phyloP scores from a whole-genome alignment of 2,888 invertebrate species.

The Ochropacha duplaris region DNA sequence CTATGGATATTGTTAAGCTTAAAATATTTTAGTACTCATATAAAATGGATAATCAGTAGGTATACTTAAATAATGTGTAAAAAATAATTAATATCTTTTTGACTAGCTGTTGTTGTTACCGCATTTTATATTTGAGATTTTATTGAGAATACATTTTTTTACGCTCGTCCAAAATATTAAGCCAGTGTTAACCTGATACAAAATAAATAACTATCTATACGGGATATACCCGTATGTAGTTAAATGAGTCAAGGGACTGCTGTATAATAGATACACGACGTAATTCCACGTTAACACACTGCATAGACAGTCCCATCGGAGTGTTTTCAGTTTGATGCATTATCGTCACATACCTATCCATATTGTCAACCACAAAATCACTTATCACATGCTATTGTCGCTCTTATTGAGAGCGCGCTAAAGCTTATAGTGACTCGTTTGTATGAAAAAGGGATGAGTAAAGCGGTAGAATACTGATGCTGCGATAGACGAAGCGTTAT shows the following conservation, averaged over 20 bases:
- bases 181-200: background rate
- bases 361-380: constrained; percentile 6
- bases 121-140: too few species aligned
- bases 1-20: constrained; percentile 7
- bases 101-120: too few species aligned
- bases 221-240: background rate
- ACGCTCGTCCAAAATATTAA: background rate
- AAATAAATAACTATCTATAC: background rate
- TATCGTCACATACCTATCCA: constrained; percentile 21
- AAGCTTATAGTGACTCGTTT: background rate
- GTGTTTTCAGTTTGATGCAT: constrained; percentile 44
- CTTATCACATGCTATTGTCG: constrained; percentile 8
- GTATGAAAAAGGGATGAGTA: background rate
- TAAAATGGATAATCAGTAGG: background rate
- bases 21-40: background rate
- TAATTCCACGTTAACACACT: constrained; percentile 17
- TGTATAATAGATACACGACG: background rate
- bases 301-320: constrained; percentile 24
- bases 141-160: too few species aligned
- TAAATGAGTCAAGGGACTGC: background rate
- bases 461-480: background rate
- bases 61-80: too few species aligned
- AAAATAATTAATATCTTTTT: too few species aligned
- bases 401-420: background rate
- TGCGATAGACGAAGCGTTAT: background rate